Percentiles rank a stretch among this genome's conserved stretches.
Evolutionary conservation across 1,140 invertebrate species (phyloP).

Genomic region (Lasioglossum albipes): DNA sequence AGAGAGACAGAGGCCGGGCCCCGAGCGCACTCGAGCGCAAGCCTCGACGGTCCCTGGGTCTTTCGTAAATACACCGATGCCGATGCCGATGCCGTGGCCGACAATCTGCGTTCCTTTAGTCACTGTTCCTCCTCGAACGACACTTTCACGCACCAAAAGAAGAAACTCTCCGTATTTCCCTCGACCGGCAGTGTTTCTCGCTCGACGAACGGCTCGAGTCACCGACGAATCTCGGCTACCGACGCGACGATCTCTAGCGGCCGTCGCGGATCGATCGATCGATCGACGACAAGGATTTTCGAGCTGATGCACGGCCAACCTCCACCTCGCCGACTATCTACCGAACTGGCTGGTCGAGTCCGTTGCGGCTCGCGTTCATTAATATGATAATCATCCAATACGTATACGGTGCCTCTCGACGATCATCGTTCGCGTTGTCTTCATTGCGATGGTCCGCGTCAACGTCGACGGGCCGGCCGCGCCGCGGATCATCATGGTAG

Average conservation of each 20-base stretch:
- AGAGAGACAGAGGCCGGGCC: neutral
- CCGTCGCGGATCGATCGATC: constrained; percentile 11
- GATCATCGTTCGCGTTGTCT: constrained; percentile 42
- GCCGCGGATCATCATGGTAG: constrained; percentile 41
- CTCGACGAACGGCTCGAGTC: no score
- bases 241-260: no score
- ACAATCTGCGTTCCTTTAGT: neutral
- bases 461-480: constrained; percentile 19
- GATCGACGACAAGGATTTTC: neutral
- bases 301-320: constrained; percentile 24
- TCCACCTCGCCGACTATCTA: constrained; percentile 45
- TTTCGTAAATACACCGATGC: neutral
- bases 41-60: neutral
- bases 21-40: no score
- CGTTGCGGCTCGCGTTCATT: constrained; percentile 60
- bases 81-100: no score
- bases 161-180: neutral
- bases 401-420: constrained; percentile 59
- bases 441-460: constrained; percentile 31
- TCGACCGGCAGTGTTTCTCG: no score
- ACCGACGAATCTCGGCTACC: no score
- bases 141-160: constrained; percentile 20
- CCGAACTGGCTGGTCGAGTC: constrained; percentile 48
- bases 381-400: constrained; percentile 70
- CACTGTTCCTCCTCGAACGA: constrained; percentile 5